Evolutionary conservation across 1,140 invertebrate genomes (phyloP).

Genomic region (Megalopta genalis): DNA sequence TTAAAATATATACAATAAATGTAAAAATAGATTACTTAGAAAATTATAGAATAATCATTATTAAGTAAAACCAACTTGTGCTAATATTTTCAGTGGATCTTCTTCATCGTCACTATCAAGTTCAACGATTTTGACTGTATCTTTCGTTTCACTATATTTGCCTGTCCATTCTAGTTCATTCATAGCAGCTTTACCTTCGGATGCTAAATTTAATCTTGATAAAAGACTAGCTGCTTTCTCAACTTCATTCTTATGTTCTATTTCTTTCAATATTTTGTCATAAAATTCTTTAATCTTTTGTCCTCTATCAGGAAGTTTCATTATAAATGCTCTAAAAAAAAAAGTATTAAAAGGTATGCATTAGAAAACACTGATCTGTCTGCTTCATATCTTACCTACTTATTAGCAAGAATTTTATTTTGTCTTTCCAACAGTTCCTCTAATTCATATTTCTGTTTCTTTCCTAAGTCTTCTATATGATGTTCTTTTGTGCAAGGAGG

Average conservation of each 20-base stretch:
- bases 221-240: slow-evolving; percentile 82
- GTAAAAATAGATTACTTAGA: slow-evolving; percentile 4
- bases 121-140: slow-evolving; percentile 67
- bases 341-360: background rate
- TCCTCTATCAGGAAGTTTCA: slow-evolving; percentile 85
- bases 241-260: slow-evolving; percentile 81
- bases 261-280: slow-evolving; percentile 81
- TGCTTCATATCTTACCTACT: slow-evolving; percentile 71
- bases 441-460: slow-evolving; percentile 76
- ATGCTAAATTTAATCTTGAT: slow-evolving; percentile 82
- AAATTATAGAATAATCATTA: slow-evolving; percentile 7
- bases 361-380: background rate
- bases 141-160: slow-evolving; percentile 71
- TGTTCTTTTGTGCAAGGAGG: slow-evolving; percentile 65
- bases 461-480: slow-evolving; percentile 76
- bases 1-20: slow-evolving; percentile 27
- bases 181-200: slow-evolving; percentile 80
- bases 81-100: slow-evolving; percentile 85
- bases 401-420: slow-evolving; percentile 78
- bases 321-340: slow-evolving; percentile 75
- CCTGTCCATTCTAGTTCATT: slow-evolving; percentile 86
- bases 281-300: slow-evolving; percentile 82
- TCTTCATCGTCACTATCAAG: slow-evolving; percentile 85
- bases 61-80: slow-evolving; percentile 75
- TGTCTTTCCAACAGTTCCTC: slow-evolving; percentile 80